phyloP scores from a whole-genome alignment of 2,113 vertebrate species.

The Rhinogobius similis region DNA sequence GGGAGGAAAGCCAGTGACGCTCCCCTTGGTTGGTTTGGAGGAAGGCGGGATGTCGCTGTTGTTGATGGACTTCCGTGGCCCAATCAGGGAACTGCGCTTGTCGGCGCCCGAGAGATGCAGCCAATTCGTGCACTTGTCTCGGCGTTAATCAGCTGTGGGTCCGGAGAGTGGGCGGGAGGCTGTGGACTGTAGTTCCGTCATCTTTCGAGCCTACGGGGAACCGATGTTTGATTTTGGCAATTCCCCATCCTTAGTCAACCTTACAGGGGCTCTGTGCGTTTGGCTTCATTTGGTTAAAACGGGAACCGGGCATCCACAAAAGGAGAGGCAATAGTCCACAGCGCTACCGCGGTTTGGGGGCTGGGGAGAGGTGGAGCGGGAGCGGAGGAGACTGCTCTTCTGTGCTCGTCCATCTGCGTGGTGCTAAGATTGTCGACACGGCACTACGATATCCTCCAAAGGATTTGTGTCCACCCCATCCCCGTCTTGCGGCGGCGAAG shows the following conservation, averaged over 20 bases:
- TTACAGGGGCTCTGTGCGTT: constrained; percentile 33
- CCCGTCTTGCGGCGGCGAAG: constrained; percentile 39
- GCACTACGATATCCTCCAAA: constrained; percentile 15
- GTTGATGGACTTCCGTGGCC: constrained; percentile 37
- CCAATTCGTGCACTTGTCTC: constrained; percentile 45
- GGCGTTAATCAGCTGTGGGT: constrained; percentile 53
- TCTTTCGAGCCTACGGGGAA: constrained; percentile 63
- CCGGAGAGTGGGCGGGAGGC: constrained; percentile 54
- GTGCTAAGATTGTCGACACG: constrained; percentile 54
- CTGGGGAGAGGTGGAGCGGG: constrained; percentile 58
- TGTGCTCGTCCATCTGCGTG: constrained; percentile 54
- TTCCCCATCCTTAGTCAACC: constrained; percentile 43
- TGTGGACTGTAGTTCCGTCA: constrained; percentile 71
- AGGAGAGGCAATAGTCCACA: constrained; percentile 13
- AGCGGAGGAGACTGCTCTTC: constrained; percentile 60
- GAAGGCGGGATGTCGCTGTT: constrained; percentile 29
- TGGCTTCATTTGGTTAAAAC: constrained; percentile 20
- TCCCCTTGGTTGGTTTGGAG: constrained; percentile 25
- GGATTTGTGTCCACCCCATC: constrained; percentile 30
- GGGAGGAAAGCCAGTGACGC: constrained; percentile 61
- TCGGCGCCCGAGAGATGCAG: not conserved
- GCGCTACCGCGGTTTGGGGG: constrained; percentile 42
- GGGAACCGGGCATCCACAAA: constrained; percentile 8
- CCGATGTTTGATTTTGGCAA: constrained; percentile 62
- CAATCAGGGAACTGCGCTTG: constrained; percentile 38